Percentiles rank a stretch among this genome's conserved stretches.
Conservation (phyloP, 2,113 vertebrate species). For the Ceratotherium simum region DNA sequence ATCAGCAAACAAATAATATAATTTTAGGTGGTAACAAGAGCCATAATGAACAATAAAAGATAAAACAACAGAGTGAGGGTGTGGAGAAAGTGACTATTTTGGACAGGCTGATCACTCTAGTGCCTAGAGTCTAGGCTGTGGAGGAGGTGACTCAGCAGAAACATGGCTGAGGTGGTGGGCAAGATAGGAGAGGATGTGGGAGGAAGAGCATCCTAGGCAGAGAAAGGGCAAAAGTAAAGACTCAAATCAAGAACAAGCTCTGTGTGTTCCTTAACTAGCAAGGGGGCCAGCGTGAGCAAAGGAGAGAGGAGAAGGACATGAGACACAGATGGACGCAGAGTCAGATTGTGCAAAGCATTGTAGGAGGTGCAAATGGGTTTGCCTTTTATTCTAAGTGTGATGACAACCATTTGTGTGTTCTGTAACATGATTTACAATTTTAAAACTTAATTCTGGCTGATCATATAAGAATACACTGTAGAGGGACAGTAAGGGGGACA, state of each 20-base stretch:
- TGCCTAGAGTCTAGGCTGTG: not conserved
- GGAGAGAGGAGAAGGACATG: not conserved
- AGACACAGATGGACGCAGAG: not conserved
- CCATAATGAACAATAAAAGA: not conserved
- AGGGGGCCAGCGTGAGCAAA: not conserved
- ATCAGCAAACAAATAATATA: not conserved
- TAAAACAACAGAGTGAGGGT: not conserved
- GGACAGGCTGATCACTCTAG: not conserved
- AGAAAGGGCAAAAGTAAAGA: not conserved
- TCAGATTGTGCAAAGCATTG: not conserved
- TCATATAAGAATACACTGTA: not conserved
- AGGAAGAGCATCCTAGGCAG: not conserved
- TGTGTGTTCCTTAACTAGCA: not conserved
- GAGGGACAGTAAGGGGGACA: not conserved
- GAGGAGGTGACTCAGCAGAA: not conserved
- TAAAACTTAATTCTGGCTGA: not conserved
- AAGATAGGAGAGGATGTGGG: not conserved
- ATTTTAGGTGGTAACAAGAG: not conserved
- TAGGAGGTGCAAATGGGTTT: not conserved
- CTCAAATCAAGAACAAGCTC: not conserved
- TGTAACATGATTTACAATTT: not conserved
- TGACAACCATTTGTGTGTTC: not conserved
- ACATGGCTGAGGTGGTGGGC: not conserved
- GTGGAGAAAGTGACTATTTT: not conserved
- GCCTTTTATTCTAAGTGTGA: not conserved